Base-by-base conservation (phyloP, 2,113 vertebrate species). In the Helogale parvula region DNA sequence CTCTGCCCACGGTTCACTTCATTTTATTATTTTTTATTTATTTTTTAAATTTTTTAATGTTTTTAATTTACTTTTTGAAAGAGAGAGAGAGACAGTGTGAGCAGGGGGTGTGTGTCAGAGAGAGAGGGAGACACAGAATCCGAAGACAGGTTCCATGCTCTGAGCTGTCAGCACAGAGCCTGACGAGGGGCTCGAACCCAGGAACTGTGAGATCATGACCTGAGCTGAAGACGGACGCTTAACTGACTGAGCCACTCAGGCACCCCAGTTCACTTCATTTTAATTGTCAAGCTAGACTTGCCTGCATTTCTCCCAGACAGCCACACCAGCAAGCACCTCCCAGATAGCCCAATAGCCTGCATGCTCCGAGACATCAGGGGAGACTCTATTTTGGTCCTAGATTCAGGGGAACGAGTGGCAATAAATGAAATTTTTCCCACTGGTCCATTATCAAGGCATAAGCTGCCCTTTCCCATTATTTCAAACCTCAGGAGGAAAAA, bases 381-480 rank as follows among this genome's bases (percentile, higher is more conserved):
- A 23, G 87, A 2, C 68, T 96, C 81, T 79, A 15, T 80, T 96
- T 96, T 85, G 66, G 63, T 92, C 38, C 14, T 86, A 80, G 27
- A 41, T 27, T 74, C 74, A 93, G 88, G n/a, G 76, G 17, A 97
- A 84, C 41, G 47, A 90, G 25, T 54, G 68, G 50, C 29, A 86
- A 86, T 93, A 91, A 41, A 25, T 83, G 80, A 29, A 19, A 35
- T 69, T 95, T 96, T 93, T 47, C 66, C 86, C 33, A 60, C 16
- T 35, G 68, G 47, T 38, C 31, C 54, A 41, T 89, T 96, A 87
- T 84, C 63, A 83, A 94, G 63, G 45, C 7, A 89, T 83, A 92
- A 82, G 6, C 35, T 94, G 38, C 29, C 45, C n/a, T 88, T 65
- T 68, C 14, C 82, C 14, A 76, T 95, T 52, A 96, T 96, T 87